Percentiles rank a stretch among this genome's conserved stretches.
These are phyloP conservation scores for Pterostichus niger DNA, from an alignment of 2,888 invertebrate species.

Conservation along the genomic window DNA sequence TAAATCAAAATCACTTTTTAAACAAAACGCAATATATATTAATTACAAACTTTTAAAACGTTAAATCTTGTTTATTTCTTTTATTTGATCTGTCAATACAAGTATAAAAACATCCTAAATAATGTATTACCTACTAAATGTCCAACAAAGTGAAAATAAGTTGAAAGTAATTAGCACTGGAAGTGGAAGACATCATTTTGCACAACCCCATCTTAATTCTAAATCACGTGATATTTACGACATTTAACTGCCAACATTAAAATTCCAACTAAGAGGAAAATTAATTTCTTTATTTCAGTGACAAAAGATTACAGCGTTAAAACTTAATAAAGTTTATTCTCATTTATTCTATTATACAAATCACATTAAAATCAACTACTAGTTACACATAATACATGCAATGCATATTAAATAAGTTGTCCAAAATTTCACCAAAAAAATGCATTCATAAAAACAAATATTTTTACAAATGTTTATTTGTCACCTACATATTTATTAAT, in stretches of 20 bases:
- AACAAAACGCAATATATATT: no score
- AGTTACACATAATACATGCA: not conserved
- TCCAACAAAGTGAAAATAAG: slow-evolving; percentile 1
- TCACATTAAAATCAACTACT: not conserved
- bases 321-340: not conserved
- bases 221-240: not conserved
- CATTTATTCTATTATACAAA: not conserved
- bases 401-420: not conserved
- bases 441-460: not conserved
- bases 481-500: slow-evolving; percentile 28
- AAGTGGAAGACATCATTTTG: slow-evolving; percentile 13
- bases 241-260: slow-evolving; percentile 11
- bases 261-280: slow-evolving; percentile 12
- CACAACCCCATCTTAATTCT: slow-evolving; percentile 2
- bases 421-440: not conserved
- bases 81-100: no score
- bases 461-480: slow-evolving; percentile 29
- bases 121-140: slow-evolving; percentile 2
- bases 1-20: no score
- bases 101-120: no score
- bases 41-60: no score
- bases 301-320: not conserved
- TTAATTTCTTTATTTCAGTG: slow-evolving; percentile 20
- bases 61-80: no score
- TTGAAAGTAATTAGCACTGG: slow-evolving; percentile 1